A percentile compares a stretch with the other conserved stretches of the same genome.
These are phyloP conservation scores for Lytechinus pictus DNA, from an alignment of 35 echinoderm and acorn worm species.

Conservation along the genomic window DNA sequence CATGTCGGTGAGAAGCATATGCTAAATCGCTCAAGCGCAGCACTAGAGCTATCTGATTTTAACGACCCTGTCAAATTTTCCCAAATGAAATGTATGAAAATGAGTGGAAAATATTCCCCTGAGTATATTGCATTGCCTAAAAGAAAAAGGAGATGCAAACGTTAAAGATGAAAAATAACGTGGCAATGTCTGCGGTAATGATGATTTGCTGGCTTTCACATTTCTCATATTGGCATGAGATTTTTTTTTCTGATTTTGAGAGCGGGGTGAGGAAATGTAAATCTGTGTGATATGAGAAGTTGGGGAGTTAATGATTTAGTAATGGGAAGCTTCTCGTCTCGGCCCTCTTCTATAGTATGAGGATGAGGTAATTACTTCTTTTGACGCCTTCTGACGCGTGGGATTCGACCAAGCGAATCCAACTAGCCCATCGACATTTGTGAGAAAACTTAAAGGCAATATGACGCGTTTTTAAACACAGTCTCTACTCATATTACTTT, in stretches of 20 bases:
- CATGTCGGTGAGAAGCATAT: conserved; percentile 2
- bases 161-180: not conserved
- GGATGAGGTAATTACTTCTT: not conserved
- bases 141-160: not conserved
- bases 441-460: not conserved
- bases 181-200: not conserved
- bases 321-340: not conserved
- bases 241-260: not conserved
- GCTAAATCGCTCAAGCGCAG: conserved; percentile 23
- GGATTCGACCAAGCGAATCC: not conserved
- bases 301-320: conserved; percentile 24
- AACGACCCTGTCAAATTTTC: conserved; percentile 34
- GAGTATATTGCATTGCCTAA: not conserved
- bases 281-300: not conserved
- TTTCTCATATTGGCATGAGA: not conserved
- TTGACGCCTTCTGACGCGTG: not conserved
- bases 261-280: conserved; percentile 18
- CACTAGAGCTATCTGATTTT: conserved; percentile 28
- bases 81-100: conserved; percentile 48
- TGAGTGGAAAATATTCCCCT: conserved; percentile 26
- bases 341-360: not conserved
- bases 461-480: not conserved
- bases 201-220: not conserved
- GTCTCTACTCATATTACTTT: not conserved
- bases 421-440: not conserved